Evolutionary conservation across 2,888 invertebrate species (phyloP).

Genomic region (Euplexia lucipara): DNA sequence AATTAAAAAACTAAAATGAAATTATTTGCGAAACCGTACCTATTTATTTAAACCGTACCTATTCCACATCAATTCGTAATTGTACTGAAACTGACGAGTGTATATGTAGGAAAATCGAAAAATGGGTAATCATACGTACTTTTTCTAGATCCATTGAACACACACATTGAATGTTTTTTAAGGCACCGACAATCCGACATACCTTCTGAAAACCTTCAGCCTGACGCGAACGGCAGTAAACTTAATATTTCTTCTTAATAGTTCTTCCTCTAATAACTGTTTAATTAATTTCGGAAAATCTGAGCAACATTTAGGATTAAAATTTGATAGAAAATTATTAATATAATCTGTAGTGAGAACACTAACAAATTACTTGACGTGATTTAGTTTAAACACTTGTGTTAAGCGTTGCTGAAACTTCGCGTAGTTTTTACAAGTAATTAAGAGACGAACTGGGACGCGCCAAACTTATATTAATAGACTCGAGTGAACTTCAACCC

Average conservation of each 20-base stretch:
- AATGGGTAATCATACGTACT: no score
- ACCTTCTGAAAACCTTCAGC: no score
- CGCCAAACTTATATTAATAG: background rate
- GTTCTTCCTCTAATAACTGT: conserved; percentile 6
- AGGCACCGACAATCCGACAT: no score
- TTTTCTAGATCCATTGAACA: no score
- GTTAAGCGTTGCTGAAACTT: conserved; percentile 2
- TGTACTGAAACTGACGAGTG: background rate
- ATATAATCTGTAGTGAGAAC: conserved; percentile 14
- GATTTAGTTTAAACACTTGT: conserved; percentile 20
- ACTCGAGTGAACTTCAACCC: background rate
- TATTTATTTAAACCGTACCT: no score
- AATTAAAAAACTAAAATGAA: background rate
- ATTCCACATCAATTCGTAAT: background rate
- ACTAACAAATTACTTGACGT: conserved; percentile 20
- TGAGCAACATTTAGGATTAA: conserved; percentile 14
- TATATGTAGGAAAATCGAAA: no score
- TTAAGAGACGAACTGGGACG: background rate
- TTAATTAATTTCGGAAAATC: conserved; percentile 18
- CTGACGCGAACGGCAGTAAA: no score
- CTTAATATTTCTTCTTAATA: no score
- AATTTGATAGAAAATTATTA: conserved; percentile 8
- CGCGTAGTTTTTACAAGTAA: conserved; percentile 30
- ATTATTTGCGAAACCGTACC: background rate
- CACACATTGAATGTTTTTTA: no score